Evolutionary conservation across 2,797 vertebrate genomes (phyloP).

Genomic region (Acipenser transmontanus): DNA sequence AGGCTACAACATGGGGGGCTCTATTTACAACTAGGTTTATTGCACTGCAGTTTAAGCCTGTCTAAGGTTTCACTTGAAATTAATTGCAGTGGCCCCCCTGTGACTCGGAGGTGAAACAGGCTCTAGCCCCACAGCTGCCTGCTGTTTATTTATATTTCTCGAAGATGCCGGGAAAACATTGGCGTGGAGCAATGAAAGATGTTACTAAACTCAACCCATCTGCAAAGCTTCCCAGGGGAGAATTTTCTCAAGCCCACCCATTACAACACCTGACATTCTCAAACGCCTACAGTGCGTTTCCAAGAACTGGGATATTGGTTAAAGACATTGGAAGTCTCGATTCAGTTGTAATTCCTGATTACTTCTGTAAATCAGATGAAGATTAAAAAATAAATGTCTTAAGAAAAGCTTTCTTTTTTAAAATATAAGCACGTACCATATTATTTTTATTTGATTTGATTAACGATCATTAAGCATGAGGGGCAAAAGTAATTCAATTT

Average conservation of each 20-base stretch:
- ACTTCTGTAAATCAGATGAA: no score
- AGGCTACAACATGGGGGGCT: constrained; percentile 58
- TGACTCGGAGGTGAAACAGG: constrained; percentile 39
- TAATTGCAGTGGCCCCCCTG: constrained; percentile 43
- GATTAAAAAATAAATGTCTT: no score
- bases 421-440: no score
- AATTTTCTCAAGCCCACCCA: constrained; percentile 8
- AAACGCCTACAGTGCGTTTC: no score
- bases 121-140: constrained; percentile 28
- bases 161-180: constrained; percentile 31
- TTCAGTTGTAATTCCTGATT: no score
- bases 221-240: constrained; percentile 13
- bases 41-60: constrained; percentile 49
- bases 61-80: constrained; percentile 57
- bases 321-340: background rate
- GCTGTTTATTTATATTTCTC: constrained; percentile 32
- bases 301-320: no score
- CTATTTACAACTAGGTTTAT: constrained; percentile 58
- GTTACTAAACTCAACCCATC: constrained; percentile 35
- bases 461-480: no score
- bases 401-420: background rate
- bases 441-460: no score
- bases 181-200: constrained; percentile 37
- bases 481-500: no score
- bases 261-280: background rate